Conservation (phyloP, 2,888 invertebrate genomes). For the Archips crataeganus region DNA sequence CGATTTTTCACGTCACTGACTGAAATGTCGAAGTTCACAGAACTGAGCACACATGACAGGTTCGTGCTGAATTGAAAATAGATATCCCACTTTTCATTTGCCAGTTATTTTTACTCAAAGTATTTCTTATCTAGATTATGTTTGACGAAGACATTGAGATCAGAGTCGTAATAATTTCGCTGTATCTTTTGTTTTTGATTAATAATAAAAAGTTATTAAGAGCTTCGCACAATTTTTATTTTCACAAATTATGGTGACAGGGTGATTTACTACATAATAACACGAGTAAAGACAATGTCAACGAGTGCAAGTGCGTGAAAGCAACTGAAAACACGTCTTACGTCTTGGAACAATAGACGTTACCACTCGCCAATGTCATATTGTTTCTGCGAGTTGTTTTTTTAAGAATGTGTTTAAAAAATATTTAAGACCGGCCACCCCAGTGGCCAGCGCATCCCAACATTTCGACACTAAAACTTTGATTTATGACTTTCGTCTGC, state of each 20-base stretch:
- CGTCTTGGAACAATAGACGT: conserved; percentile 76
- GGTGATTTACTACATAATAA: conserved; percentile 22
- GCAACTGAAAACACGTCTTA: conserved; percentile 55
- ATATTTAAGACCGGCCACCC: conserved; percentile 76
- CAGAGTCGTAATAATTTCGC: background rate
- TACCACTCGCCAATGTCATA: conserved; percentile 76
- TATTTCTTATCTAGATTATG: background rate
- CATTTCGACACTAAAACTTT: conserved; percentile 85
- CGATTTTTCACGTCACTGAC: conserved; percentile 1
- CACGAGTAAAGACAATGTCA: conserved; percentile 29
- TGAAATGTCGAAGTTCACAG: too few relatives aligned
- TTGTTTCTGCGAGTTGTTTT: conserved; percentile 74
- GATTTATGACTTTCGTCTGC: conserved; percentile 82
- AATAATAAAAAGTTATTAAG: background rate
- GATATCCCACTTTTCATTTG: background rate
- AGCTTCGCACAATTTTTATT: conserved; percentile 14
- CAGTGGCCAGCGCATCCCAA: conserved; percentile 84
- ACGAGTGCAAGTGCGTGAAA: background rate
- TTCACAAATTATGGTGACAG: conserved; percentile 8
- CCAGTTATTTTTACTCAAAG: background rate
- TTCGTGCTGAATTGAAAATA: conserved; percentile 1
- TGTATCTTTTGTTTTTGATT: background rate
- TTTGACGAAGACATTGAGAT: background rate
- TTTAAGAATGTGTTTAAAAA: conserved; percentile 64
- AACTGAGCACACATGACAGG: background rate